Percentiles rank a stretch among this genome's conserved stretches.
phyloP scores from a whole-genome alignment of 2,113 vertebrate genomes.

The Esox niger region DNA sequence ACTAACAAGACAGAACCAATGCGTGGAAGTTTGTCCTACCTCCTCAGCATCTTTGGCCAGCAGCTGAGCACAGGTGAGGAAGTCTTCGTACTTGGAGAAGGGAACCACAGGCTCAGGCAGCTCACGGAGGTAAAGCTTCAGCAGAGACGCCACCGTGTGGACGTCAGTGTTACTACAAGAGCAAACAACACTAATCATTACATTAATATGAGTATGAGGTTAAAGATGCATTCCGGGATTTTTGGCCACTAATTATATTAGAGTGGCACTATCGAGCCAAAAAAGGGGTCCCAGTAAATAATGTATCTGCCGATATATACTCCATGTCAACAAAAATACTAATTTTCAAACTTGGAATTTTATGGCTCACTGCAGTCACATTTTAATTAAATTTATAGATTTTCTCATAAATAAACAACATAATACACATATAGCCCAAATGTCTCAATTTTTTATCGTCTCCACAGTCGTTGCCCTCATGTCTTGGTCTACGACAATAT shows the following conservation, averaged over 20 bases:
- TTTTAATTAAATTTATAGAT: neutral
- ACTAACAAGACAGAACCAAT: neutral
- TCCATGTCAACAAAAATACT: no score
- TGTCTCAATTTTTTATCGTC: no score
- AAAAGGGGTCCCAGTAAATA: no score
- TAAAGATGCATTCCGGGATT: no score
- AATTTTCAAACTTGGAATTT: no score
- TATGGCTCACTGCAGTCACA: neutral
- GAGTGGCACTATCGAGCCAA: no score
- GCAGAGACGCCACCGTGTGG: conserved; percentile 93
- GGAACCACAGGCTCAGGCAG: conserved; percentile 94
- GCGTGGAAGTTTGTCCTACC: conserved; percentile 67
- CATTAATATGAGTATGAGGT: no score
- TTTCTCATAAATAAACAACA: neutral
- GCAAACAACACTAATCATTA: no score
- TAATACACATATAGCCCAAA: neutral
- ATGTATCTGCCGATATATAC: no score
- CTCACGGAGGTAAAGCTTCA: conserved; percentile 94
- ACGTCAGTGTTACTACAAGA: conserved; percentile 87
- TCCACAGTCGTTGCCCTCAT: no score
- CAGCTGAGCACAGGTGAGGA: conserved; percentile 90
- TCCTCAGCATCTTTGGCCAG: conserved; percentile 93
- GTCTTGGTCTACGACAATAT: no score
- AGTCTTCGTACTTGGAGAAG: conserved; percentile 93
- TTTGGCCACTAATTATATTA: no score